Conservation (phyloP, 2,888 invertebrate genomes). For the Encarsia formosa region DNA sequence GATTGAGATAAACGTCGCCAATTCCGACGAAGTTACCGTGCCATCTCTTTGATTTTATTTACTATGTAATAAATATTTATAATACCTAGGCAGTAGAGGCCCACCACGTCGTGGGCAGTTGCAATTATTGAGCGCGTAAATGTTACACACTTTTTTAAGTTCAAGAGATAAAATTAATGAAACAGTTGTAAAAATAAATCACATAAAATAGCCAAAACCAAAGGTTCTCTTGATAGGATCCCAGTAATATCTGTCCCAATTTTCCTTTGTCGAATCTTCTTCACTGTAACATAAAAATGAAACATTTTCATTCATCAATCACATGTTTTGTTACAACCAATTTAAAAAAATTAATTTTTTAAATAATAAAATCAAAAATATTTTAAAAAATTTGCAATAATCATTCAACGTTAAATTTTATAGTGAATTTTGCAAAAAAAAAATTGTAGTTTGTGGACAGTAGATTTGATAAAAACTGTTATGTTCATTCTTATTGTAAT, state of each 20-base stretch:
- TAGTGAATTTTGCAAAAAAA: too few relatives aligned
- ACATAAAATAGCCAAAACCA: slow-evolving; percentile 75
- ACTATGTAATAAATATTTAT: slow-evolving; percentile 45
- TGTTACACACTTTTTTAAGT: slow-evolving; percentile 15
- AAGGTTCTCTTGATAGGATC: slow-evolving; percentile 89
- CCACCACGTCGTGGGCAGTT: slow-evolving; percentile 12
- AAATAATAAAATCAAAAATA: too few relatives aligned
- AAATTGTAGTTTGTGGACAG: too few relatives aligned
- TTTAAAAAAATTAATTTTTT: slow-evolving; percentile 1
- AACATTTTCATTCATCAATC: background rate
- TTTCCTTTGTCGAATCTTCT: slow-evolving; percentile 73
- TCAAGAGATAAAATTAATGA: slow-evolving; percentile 11
- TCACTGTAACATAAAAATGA: slow-evolving; percentile 53
- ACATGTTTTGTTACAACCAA: background rate
- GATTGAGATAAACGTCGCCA: too few relatives aligned
- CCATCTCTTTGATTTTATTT: slow-evolving; percentile 21
- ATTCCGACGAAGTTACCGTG: too few relatives aligned
- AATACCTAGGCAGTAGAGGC: slow-evolving; percentile 22
- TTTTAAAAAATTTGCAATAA: too few relatives aligned
- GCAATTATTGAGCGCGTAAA: slow-evolving; percentile 1
- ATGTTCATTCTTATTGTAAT: too few relatives aligned
- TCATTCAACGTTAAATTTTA: too few relatives aligned
- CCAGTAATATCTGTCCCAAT: slow-evolving; percentile 95
- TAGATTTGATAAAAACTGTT: too few relatives aligned
- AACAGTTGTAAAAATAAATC: slow-evolving; percentile 33